Evolutionary conservation across 1,140 invertebrate species (phyloP).

Genomic region (Eriosoma lanigerum): DNA sequence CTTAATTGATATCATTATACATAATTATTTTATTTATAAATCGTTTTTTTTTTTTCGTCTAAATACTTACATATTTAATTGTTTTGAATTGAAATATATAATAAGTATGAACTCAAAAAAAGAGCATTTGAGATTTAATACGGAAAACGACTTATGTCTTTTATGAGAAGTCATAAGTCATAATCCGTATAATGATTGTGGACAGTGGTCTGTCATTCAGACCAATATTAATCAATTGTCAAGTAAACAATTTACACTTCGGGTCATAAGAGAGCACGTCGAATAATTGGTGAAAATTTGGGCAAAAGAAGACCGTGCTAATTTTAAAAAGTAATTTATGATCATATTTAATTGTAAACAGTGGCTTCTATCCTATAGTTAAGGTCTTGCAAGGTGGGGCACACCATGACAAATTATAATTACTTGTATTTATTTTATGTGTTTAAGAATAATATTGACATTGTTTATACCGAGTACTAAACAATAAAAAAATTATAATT

Average conservation of each 20-base stretch:
- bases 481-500: too few species aligned
- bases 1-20: too few species aligned
- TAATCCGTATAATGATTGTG: background rate
- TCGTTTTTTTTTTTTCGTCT: too few species aligned
- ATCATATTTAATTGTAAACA: background rate
- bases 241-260: background rate
- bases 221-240: background rate
- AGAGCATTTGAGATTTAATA: background rate
- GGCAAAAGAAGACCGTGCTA: background rate
- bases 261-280: background rate
- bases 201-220: background rate
- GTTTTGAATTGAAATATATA: background rate
- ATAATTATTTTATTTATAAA: too few species aligned
- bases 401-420: too few species aligned
- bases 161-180: background rate
- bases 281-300: background rate
- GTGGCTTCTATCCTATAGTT: too few species aligned
- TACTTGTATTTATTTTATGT: too few species aligned
- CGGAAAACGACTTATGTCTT: background rate
- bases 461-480: too few species aligned
- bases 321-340: slow-evolving; percentile 16
- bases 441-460: too few species aligned
- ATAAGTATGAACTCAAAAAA: background rate
- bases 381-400: too few species aligned
- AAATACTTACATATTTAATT: background rate